These are phyloP conservation scores for Gryon sp. DNA, from an alignment of 1,140 invertebrate genomes.

Conservation along the genomic window DNA sequence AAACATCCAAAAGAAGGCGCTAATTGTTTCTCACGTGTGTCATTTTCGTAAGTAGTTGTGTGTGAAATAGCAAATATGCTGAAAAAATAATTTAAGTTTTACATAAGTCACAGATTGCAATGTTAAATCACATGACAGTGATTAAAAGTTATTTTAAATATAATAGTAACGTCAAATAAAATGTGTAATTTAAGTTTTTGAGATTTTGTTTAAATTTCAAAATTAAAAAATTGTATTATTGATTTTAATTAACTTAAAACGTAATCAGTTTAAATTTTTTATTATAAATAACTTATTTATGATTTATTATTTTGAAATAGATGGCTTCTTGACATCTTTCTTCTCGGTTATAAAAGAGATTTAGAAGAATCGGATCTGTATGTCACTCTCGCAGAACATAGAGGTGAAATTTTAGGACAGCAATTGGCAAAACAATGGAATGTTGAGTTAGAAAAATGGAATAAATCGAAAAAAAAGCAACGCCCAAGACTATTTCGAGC, in stretches of 20 bases:
- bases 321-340: constrained; percentile 81
- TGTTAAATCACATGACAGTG: too few species aligned
- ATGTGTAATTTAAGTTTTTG: too few species aligned
- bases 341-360: constrained; percentile 81
- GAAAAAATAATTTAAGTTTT: constrained; percentile 10
- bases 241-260: not conserved
- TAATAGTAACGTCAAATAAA: too few species aligned
- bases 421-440: constrained; percentile 81
- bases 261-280: too few species aligned
- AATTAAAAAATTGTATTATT: constrained; percentile 4
- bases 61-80: too few species aligned
- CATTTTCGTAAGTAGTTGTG: constrained; percentile 81
- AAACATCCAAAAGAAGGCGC: constrained; percentile 79
- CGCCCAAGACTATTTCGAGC: constrained; percentile 77
- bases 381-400: constrained; percentile 82
- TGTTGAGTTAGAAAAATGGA: constrained; percentile 67
- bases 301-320: constrained; percentile 76
- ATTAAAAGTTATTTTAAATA: too few species aligned
- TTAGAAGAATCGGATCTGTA: constrained; percentile 83
- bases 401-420: constrained; percentile 80
- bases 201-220: constrained; percentile 77
- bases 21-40: constrained; percentile 79
- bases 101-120: too few species aligned
- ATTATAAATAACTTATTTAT: too few species aligned
- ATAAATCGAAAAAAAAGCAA: constrained; percentile 39